phyloP scores from a whole-genome alignment of 1,140 invertebrate genomes.

The Cotesia typhae region DNA sequence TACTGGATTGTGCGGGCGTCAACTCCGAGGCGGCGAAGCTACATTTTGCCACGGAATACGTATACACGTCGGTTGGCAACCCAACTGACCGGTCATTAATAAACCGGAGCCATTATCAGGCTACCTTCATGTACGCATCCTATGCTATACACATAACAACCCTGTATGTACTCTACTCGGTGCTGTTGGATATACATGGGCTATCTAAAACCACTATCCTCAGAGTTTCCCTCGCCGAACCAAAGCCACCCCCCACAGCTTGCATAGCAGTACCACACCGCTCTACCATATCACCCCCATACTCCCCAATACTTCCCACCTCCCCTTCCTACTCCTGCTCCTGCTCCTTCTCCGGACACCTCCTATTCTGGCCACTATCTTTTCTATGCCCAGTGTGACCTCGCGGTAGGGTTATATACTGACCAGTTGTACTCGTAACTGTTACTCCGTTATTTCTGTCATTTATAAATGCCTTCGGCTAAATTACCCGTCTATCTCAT shows the following conservation, averaged over 20 bases:
- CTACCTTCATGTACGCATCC: constrained; percentile 54
- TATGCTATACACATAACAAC: constrained; percentile 25
- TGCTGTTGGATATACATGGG: constrained; percentile 26
- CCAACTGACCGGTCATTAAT: constrained; percentile 65
- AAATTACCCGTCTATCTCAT: constrained; percentile 62
- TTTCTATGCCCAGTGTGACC: constrained; percentile 14
- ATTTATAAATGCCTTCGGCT: constrained; percentile 64
- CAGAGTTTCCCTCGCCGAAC: constrained; percentile 52
- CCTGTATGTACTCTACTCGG: constrained; percentile 24
- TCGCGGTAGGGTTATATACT: constrained; percentile 41
- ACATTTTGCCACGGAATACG: constrained; percentile 27
- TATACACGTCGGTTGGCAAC: constrained; percentile 46
- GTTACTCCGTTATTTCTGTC: constrained; percentile 53
- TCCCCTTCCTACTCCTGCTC: too few species aligned
- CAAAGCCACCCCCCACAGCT: constrained; percentile 28
- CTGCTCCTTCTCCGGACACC: constrained; percentile 31
- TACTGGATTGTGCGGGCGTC: constrained; percentile 31
- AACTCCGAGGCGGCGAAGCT: constrained; percentile 27
- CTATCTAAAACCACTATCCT: constrained; percentile 58
- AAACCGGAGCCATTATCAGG: constrained; percentile 64
- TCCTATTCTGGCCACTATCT: constrained; percentile 29
- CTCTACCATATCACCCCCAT: constrained; percentile 46
- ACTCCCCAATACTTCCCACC: constrained; percentile 14
- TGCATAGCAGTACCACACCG: constrained; percentile 32
- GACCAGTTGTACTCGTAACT: constrained; percentile 53